Evolutionary conservation across 2,888 invertebrate species (phyloP).

Genomic region (Agonum fuliginosum): DNA sequence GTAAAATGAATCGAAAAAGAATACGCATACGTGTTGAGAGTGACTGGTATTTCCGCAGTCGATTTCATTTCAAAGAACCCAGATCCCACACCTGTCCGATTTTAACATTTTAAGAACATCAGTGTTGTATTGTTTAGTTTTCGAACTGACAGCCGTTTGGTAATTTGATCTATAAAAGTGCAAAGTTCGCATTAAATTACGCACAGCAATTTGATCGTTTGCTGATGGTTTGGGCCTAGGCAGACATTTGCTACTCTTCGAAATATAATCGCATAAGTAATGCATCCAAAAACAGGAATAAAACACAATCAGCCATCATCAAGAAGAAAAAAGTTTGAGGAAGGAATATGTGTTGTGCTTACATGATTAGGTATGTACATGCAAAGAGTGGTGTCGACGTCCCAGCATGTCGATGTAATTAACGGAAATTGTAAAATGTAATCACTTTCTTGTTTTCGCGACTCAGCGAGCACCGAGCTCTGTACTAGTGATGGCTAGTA

Average conservation of each 20-base stretch:
- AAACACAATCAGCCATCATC: background rate
- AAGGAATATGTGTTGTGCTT: background rate
- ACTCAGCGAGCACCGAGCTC: background rate
- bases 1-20: constrained; percentile 53
- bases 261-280: constrained; percentile 35
- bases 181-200: constrained; percentile 41
- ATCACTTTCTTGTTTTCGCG: constrained; percentile 53
- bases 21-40: constrained; percentile 55
- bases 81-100: background rate
- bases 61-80: constrained; percentile 56
- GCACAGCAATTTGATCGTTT: constrained; percentile 54
- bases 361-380: too few relatives aligned
- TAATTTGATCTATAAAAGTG: constrained; percentile 49
- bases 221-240: constrained; percentile 50
- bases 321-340: background rate
- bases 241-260: constrained; percentile 10
- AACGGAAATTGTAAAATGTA: constrained; percentile 56
- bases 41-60: constrained; percentile 53
- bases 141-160: constrained; percentile 14
- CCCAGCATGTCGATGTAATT: constrained; percentile 28
- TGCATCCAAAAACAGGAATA: background rate
- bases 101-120: background rate
- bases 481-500: background rate
- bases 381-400: background rate
- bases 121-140: background rate